phyloP scores from a whole-genome alignment of 1,140 invertebrate genomes.

The Pentalonia nigronervosa region DNA sequence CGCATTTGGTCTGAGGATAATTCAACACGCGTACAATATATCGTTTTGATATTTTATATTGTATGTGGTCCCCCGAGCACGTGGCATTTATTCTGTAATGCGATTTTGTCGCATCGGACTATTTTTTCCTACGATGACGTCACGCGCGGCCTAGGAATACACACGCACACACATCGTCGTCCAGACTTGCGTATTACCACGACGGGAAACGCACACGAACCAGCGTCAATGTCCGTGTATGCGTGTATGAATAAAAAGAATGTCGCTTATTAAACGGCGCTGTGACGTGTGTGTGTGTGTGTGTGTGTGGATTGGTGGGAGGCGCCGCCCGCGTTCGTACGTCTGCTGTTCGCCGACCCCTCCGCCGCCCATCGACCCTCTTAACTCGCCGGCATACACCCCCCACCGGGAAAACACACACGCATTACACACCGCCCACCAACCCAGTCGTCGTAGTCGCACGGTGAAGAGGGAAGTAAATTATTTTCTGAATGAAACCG shows the following conservation, averaged over 20 bases:
- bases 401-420: constrained; percentile 9
- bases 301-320: constrained; percentile 22
- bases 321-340: constrained; percentile 16
- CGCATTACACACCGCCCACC: constrained; percentile 14
- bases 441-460: neutral
- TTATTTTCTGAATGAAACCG: constrained; percentile 58
- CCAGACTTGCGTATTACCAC: neutral
- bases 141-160: neutral
- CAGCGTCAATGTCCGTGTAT: neutral
- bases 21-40: neutral
- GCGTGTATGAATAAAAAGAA: constrained; percentile 50
- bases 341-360: neutral
- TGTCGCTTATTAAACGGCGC: constrained; percentile 52
- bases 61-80: neutral
- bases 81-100: neutral
- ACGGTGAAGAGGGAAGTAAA: constrained; percentile 46
- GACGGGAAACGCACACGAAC: neutral
- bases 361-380: neutral
- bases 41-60: neutral
- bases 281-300: neutral
- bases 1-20: neutral
- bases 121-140: constrained; percentile 2
- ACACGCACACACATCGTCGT: neutral
- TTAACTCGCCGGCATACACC: neutral
- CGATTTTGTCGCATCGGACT: neutral